A percentile compares a stretch with the other conserved stretches of the same genome.
Evolutionary conservation across 1,140 invertebrate genomes (phyloP).

Genomic region (Bombus vancouverensis): DNA sequence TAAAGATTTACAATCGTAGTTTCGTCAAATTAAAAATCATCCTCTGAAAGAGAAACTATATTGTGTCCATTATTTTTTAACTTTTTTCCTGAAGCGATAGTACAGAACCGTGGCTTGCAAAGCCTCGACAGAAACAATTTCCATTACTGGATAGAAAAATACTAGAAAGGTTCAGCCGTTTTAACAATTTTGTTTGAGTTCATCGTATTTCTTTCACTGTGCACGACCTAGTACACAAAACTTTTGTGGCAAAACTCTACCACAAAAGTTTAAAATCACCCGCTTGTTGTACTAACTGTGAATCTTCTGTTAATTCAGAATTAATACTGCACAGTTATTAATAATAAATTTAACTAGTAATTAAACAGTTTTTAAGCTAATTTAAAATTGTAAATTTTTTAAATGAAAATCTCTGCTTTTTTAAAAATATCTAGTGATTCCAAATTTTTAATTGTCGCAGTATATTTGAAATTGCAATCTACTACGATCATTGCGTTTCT

Average conservation of each 20-base stretch:
- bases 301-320: background rate
- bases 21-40: slow-evolving; percentile 4
- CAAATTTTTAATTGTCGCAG: background rate
- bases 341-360: background rate
- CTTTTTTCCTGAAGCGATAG: background rate
- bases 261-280: background rate
- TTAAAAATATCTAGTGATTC: background rate
- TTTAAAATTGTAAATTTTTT: background rate
- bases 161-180: slow-evolving; percentile 24
- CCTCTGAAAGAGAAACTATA: background rate
- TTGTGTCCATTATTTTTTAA: background rate
- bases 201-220: background rate
- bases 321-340: background rate
- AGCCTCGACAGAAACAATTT: slow-evolving; percentile 9
- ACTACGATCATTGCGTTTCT: slow-evolving; percentile 13
- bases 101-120: background rate
- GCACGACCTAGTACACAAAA: background rate
- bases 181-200: slow-evolving; percentile 18
- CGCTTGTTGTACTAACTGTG: background rate
- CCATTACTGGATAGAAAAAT: slow-evolving; percentile 17
- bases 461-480: slow-evolving; percentile 2
- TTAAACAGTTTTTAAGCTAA: background rate
- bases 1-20: slow-evolving; percentile 33
- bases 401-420: background rate
- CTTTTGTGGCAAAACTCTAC: background rate